These are phyloP conservation scores for Papilio demoleus DNA, from an alignment of 2,888 invertebrate genomes.

Conservation along the genomic window DNA sequence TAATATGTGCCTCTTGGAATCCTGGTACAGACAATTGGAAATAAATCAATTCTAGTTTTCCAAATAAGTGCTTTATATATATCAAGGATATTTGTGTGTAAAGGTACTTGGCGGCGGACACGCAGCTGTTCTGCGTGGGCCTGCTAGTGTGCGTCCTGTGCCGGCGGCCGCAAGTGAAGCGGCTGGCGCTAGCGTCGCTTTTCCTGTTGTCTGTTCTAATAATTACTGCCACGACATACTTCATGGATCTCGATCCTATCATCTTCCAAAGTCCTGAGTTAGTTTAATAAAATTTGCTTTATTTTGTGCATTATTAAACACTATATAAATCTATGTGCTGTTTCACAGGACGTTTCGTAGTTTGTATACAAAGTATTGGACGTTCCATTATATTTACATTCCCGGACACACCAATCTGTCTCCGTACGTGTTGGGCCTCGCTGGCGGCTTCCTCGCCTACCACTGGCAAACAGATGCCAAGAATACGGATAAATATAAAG, in stretches of 20 bases:
- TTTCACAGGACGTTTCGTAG: constrained; percentile 61
- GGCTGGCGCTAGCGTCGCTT: constrained; percentile 51
- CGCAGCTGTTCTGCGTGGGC: constrained; percentile 71
- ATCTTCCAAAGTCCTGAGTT: constrained; percentile 75
- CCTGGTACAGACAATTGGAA: no score
- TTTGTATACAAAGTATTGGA: constrained; percentile 61
- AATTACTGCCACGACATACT: constrained; percentile 66
- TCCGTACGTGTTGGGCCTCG: constrained; percentile 68
- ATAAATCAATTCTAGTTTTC: no score
- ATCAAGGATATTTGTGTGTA: no score
- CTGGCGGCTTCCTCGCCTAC: constrained; percentile 68
- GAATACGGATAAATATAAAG: constrained; percentile 60
- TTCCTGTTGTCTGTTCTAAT: constrained; percentile 55
- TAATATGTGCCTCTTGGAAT: constrained; percentile 62
- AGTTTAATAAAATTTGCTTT: constrained; percentile 48
- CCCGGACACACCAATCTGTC: constrained; percentile 74
- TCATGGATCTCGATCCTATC: constrained; percentile 66
- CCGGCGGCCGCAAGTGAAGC: constrained; percentile 51
- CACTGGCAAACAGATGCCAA: constrained; percentile 60
- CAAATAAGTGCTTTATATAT: no score
- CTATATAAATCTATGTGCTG: background rate
- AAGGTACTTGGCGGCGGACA: constrained; percentile 80
- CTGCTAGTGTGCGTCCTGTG: constrained; percentile 64
- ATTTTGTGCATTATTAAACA: background rate
- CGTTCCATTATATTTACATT: constrained; percentile 68